phyloP scores from a whole-genome alignment of 1,140 invertebrate genomes.

The Panulirus ornatus region DNA sequence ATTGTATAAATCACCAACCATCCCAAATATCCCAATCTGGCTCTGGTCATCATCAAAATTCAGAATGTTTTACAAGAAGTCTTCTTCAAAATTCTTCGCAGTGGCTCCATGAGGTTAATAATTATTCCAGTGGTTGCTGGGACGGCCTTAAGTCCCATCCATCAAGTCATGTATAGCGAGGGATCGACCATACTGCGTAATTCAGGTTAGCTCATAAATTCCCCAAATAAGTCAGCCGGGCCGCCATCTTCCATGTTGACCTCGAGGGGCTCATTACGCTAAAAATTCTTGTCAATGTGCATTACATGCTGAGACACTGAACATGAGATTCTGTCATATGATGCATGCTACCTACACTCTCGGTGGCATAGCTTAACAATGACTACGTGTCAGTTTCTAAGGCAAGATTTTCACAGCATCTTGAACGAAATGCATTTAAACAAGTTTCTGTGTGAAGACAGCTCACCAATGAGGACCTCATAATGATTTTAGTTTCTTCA shows the following conservation, averaged over 20 bases:
- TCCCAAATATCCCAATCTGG: too few species aligned
- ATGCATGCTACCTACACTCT: not conserved
- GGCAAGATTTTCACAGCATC: too few species aligned
- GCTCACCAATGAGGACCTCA: too few species aligned
- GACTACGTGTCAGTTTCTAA: too few species aligned
- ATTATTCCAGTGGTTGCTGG: not conserved
- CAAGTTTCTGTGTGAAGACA: too few species aligned
- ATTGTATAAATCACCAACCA: too few species aligned
- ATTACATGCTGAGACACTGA: not conserved
- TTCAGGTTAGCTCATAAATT: conserved; percentile 13
- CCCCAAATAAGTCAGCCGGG: conserved; percentile 8
- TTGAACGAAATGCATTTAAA: too few species aligned
- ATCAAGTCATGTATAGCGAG: not conserved
- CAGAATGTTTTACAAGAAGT: too few species aligned
- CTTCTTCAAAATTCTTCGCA: not conserved
- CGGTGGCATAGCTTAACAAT: not conserved
- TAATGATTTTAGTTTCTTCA: too few species aligned
- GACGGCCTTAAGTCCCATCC: not conserved
- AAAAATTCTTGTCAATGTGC: conserved; percentile 10
- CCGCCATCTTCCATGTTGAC: not conserved
- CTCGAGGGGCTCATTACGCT: not conserved
- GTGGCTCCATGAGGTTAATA: not conserved
- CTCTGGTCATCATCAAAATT: too few species aligned
- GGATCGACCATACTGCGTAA: conserved; percentile 5
- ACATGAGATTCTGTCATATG: not conserved